phyloP scores from a whole-genome alignment of 2,888 invertebrate genomes.

The Deilephila porcellus region DNA sequence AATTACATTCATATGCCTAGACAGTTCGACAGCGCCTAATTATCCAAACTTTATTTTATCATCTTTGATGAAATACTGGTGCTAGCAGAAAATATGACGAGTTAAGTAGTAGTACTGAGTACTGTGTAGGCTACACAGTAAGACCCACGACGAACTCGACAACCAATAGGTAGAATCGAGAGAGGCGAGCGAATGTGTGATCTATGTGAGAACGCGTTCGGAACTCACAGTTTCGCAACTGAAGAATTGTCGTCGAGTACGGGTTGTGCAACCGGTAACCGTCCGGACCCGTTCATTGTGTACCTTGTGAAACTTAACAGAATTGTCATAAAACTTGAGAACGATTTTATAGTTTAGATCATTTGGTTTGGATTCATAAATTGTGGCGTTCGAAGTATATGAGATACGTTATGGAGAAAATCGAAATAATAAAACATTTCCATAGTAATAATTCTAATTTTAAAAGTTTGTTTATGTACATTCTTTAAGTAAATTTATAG shows the following conservation, averaged over 20 bases:
- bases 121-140: not conserved
- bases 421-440: no score
- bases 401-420: no score
- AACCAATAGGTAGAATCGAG: conserved; percentile 44
- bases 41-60: no score
- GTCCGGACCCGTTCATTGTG: conserved; percentile 52
- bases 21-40: no score
- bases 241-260: conserved; percentile 57
- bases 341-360: not conserved
- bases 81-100: no score
- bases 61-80: no score
- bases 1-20: no score
- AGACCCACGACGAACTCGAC: conserved; percentile 2
- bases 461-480: no score
- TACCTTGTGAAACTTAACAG: conserved; percentile 50
- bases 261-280: conserved; percentile 63
- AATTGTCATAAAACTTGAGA: conserved; percentile 18
- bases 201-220: conserved; percentile 61
- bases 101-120: not conserved
- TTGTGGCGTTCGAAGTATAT: no score
- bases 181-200: conserved; percentile 55
- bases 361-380: not conserved
- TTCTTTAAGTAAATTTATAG: no score
- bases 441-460: no score
- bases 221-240: conserved; percentile 60